Conservation (phyloP, 2,113 vertebrate genomes). For the Embiotoca jacksoni region DNA sequence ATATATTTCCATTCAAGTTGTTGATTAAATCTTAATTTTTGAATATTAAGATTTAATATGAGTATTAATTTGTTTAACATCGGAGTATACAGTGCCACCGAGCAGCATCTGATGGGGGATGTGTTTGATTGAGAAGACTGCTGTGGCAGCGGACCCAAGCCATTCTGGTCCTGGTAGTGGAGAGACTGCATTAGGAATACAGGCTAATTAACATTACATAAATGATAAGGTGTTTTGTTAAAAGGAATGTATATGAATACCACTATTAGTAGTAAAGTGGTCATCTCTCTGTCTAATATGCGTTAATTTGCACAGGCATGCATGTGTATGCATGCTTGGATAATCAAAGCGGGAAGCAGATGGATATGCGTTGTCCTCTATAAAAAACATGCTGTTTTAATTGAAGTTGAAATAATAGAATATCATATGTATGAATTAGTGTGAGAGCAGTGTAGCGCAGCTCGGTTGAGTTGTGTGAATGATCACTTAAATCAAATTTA, state of each 20-base stretch:
- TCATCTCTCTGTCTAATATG: not conserved
- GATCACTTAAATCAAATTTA: conserved; percentile 66
- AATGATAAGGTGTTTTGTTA: too few species aligned
- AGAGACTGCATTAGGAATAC: not conserved
- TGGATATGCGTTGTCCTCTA: conserved; percentile 40
- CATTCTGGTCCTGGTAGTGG: not conserved
- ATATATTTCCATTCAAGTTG: too few species aligned
- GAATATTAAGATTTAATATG: too few species aligned
- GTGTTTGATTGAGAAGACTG: too few species aligned
- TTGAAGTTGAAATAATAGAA: conserved; percentile 57
- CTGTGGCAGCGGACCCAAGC: too few species aligned
- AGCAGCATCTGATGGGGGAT: too few species aligned
- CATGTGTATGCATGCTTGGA: conserved; percentile 32
- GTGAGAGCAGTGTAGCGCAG: conserved; percentile 32
- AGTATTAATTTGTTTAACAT: too few species aligned
- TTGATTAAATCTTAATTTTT: too few species aligned
- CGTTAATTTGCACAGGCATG: not conserved
- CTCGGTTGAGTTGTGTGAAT: conserved; percentile 43
- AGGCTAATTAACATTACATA: not conserved
- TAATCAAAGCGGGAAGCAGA: conserved; percentile 56
- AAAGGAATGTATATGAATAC: not conserved
- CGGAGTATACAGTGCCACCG: too few species aligned
- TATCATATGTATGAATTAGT: conserved; percentile 32
- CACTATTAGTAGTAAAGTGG: not conserved
- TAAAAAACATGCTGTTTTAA: conserved; percentile 41